Evolutionary conservation across 2,888 invertebrate species (phyloP).

Genomic region (Eupithecia inturbata): DNA sequence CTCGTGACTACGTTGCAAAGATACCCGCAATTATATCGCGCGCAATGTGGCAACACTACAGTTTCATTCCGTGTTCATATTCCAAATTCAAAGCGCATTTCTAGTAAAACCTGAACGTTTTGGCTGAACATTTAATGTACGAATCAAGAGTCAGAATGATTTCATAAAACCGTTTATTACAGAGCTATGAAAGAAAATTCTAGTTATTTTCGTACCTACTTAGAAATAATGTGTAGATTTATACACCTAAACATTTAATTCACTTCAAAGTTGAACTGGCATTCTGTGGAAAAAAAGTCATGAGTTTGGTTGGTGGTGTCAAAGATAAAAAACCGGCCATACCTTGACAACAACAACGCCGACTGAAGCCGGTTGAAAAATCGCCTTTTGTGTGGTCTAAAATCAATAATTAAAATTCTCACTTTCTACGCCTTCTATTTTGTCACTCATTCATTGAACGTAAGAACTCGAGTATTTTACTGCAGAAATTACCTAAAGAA

Average conservation of each 20-base stretch:
- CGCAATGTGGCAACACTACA: constrained; percentile 4
- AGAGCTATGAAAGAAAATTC: neutral
- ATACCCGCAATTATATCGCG: constrained; percentile 24
- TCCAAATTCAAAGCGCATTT: constrained; percentile 1
- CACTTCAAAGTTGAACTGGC: too few relatives aligned
- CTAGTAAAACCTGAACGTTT: neutral
- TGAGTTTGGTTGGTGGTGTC: neutral
- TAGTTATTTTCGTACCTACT: neutral
- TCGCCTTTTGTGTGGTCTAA: neutral
- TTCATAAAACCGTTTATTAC: neutral
- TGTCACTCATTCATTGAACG: neutral
- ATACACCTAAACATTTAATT: too few relatives aligned
- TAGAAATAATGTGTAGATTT: too few relatives aligned
- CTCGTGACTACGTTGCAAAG: constrained; percentile 28
- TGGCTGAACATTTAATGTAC: neutral
- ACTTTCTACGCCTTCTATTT: neutral
- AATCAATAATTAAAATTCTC: neutral
- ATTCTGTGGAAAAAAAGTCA: too few relatives aligned
- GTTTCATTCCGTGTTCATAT: neutral
- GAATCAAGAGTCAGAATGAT: neutral
- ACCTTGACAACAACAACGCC: neutral
- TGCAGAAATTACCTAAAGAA: neutral
- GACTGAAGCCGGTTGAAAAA: too few relatives aligned
- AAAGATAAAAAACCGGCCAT: neutral
- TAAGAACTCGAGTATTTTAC: neutral